Evolutionary conservation across 2,113 vertebrate genomes (phyloP), one percentile per base, ranked within the genome.

Genomic region (Bettongia penicillata): DNA sequence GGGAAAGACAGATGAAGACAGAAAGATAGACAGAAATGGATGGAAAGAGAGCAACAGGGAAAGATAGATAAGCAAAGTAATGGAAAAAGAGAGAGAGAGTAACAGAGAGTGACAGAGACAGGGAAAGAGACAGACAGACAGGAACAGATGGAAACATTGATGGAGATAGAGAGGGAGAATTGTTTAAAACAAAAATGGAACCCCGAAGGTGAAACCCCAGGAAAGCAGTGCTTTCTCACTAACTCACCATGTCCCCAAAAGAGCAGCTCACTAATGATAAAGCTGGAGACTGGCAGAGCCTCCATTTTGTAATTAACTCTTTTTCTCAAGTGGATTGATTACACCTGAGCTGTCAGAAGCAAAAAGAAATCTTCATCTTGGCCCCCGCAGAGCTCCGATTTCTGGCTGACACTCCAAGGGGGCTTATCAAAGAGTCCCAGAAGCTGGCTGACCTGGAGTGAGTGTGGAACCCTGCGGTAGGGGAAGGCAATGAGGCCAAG

Each of bases 401-500:
- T 43, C 37, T 23, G 68, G 19, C 68, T 23, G 68, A 43, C 16
- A 16, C 68, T 84, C n/a, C 68, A 84, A 8, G 68, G 31, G n/a
- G n/a, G n/a, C n/a, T 43, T 43, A 16, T 84, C 68, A 84, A 43
- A 84, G 68, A 1, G 37, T n/a, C n/a, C 61, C 68, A 43, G 37
- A 84, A 23, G 68, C 68, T 1, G 7, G n/a, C 68, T 43, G 19
- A 43, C 68, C 68, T 8, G 16, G 43, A 84, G 8, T 26, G 50
- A 93, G 37, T n/a, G 24, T 24, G 53, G 14, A 2, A 1, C 31
- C 37, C 10, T 68, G 24, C 4, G 11, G 2, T 16, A n/a, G 19
- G 1, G 31, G 26, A 0, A 84, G 28, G 24, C 19, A 53, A 25
- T 26, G 0, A 0, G n/a, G 16, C 26, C 0, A 0, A 89, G 6